Base-by-base conservation (phyloP, 1,140 invertebrate genomes). In the Scaptomyza graminum region DNA sequence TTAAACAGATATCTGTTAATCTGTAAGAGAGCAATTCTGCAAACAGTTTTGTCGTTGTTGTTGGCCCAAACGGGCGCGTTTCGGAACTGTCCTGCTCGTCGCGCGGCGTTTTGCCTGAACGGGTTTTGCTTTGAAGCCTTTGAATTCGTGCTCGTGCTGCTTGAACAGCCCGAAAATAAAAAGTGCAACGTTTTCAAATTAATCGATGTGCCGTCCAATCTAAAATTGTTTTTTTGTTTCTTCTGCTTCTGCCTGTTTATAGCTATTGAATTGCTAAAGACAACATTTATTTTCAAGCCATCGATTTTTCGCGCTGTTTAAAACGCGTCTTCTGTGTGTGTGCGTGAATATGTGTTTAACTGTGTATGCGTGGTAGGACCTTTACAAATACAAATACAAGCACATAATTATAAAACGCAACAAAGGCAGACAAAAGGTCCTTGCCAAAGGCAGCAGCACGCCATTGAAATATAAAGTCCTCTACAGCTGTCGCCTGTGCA, bases 261-360 rank as follows among this genome's bases (percentile, higher is more conserved):
- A 31, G 25, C 37, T 41, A 60, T 13, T 47, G 31, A 28, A 31
- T 66, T 22, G 55, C 56, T 31, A 67, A 67, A 73, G 55, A 61
- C 62, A 66, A 67, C 52, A 66, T 43, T 67, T 68, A n/a, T 67
- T 34, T 52, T 56, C 41, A 61, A 73, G 65, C 65, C 64, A 73
- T 73, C 65, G 70, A 73, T 73, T 73, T 73, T 73, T 69, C 70
- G 70, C 56, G 70, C 57, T 49, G 69, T 72, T 72, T 72, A 72
- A 72, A 66, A 60, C 69, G 69, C 63, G 63, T 67, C 63, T 52
- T 44, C 49, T 62, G 47, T 52, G 51, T 61, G 56, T 43, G 22
- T 66, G 57, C 37, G 69, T 43, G 41, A 44, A 0, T 0, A 16
- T 49, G 47, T 44, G 59, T 13, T 51, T 67, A 50, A 47, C 59